phyloP scores from a whole-genome alignment of 2,113 vertebrate genomes.

The Electrona antarctica region DNA sequence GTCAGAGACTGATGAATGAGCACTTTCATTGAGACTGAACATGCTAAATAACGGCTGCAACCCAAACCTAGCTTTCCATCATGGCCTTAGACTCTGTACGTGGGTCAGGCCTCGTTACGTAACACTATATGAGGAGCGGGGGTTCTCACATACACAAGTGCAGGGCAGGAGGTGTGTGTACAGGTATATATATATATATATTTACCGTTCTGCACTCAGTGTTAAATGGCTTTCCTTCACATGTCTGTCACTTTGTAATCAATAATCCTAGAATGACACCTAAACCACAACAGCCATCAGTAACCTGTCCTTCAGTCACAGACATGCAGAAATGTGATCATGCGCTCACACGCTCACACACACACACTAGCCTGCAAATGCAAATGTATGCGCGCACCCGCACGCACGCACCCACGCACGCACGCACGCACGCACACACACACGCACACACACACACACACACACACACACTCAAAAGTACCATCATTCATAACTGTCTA shows the following conservation, averaged over 20 bases:
- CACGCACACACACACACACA: slow-evolving; percentile 29
- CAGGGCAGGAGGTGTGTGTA: slow-evolving; percentile 43
- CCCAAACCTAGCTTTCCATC: slow-evolving; percentile 51
- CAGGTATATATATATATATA: slow-evolving; percentile 45
- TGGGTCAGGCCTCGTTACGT: slow-evolving; percentile 39
- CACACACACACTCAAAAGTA: slow-evolving; percentile 26
- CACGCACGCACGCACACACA: slow-evolving; percentile 14
- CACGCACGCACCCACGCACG: slow-evolving; percentile 20
- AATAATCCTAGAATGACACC: slow-evolving; percentile 64
- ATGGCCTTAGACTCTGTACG: slow-evolving; percentile 45
- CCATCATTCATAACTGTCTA: slow-evolving; percentile 43
- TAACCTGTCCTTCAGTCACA: slow-evolving; percentile 40
- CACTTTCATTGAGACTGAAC: slow-evolving; percentile 59
- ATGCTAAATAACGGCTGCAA: slow-evolving; percentile 50
- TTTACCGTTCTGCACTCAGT: slow-evolving; percentile 51
- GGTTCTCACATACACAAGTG: slow-evolving; percentile 63
- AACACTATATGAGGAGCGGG: slow-evolving; percentile 63
- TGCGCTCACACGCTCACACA: background rate
- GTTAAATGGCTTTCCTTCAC: slow-evolving; percentile 65
- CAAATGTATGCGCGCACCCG: background rate
- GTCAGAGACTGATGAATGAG: slow-evolving; percentile 63
- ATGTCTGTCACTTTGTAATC: slow-evolving; percentile 63
- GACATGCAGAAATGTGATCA: background rate
- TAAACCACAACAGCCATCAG: slow-evolving; percentile 50
- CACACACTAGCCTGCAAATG: no score